Conservation (phyloP, 2,113 vertebrate species). For the Psittacus erithacus region DNA sequence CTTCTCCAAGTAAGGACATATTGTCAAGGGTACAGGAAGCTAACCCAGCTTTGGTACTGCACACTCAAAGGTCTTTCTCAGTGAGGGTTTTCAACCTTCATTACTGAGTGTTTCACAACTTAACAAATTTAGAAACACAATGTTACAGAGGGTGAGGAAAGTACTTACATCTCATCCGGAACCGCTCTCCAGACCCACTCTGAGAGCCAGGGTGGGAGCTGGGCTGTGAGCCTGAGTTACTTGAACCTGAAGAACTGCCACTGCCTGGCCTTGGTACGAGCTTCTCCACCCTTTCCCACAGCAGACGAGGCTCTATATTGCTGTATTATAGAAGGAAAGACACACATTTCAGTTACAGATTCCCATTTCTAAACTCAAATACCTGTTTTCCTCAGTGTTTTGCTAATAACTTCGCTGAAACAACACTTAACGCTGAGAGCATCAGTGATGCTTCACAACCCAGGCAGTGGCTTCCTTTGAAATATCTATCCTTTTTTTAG, state of each 20-base stretch:
- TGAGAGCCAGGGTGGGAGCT: conserved; percentile 87
- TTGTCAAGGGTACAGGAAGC: neutral
- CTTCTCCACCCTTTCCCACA: conserved; percentile 97
- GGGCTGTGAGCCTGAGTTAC: conserved; percentile 91
- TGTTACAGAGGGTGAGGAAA: neutral
- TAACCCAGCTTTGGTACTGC: neutral
- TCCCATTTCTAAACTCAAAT: neutral
- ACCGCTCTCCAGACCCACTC: conserved; percentile 91
- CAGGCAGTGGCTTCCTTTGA: neutral
- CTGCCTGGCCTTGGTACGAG: conserved; percentile 89
- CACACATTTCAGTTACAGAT: neutral
- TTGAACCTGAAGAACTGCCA: conserved; percentile 95
- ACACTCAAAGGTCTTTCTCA: neutral
- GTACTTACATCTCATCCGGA: conserved; percentile 91
- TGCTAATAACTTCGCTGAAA: neutral
- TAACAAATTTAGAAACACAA: neutral
- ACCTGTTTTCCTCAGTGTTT: neutral
- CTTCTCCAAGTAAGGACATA: neutral
- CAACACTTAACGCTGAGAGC: neutral
- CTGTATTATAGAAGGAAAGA: conserved; percentile 59
- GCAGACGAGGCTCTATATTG: conserved; percentile 89
- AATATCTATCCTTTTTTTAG: neutral
- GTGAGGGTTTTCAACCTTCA: neutral
- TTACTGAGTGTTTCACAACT: neutral
- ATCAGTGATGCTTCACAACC: neutral